Conservation (phyloP, 2,888 invertebrate genomes). For the Melitaea athalia region DNA sequence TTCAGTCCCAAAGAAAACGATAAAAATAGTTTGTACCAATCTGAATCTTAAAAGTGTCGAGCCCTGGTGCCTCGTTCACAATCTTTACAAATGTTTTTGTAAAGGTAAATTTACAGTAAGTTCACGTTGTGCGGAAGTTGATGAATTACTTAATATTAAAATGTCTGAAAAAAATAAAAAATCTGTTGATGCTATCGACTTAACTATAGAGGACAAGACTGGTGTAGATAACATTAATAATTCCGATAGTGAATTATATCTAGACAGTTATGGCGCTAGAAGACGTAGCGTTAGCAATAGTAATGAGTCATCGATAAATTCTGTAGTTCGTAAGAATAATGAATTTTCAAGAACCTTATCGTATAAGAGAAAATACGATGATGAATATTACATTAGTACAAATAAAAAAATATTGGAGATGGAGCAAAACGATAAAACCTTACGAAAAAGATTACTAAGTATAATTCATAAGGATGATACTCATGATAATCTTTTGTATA, state of each 20-base stretch:
- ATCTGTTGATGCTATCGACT: background rate
- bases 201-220: background rate
- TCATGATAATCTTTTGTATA: constrained; percentile 21
- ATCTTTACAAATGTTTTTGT: constrained; percentile 86
- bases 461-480: constrained; percentile 27
- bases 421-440: constrained; percentile 62
- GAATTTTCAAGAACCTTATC: constrained; percentile 55
- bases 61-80: constrained; percentile 86
- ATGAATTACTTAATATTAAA: constrained; percentile 17
- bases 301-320: constrained; percentile 1
- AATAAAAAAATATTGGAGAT: constrained; percentile 61
- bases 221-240: background rate
- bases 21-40: constrained; percentile 54
- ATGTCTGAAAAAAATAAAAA: constrained; percentile 7
- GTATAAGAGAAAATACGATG: constrained; percentile 57
- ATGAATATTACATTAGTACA: constrained; percentile 56
- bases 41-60: constrained; percentile 73
- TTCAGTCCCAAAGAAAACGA: constrained; percentile 44
- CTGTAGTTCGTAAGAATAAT: constrained; percentile 1
- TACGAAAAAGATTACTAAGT: constrained; percentile 54
- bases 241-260: background rate
- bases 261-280: background rate
- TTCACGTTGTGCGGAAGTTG: constrained; percentile 5
- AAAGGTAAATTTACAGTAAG: constrained; percentile 67
- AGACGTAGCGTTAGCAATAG: background rate